Evolutionary conservation across 2,797 vertebrate genomes (phyloP).

Genomic region (Myoxocephalus aenaeus): DNA sequence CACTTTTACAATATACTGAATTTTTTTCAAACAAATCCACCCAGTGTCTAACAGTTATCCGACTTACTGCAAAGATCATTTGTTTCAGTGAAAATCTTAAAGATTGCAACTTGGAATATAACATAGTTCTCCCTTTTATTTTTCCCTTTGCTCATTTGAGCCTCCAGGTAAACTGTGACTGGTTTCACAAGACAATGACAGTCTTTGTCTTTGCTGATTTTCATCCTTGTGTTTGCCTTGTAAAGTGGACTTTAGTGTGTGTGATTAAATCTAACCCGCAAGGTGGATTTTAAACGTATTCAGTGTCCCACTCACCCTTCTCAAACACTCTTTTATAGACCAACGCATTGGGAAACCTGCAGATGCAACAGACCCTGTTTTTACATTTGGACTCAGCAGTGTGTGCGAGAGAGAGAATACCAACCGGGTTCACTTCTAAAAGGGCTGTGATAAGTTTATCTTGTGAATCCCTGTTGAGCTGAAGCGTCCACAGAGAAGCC

Average conservation of each 20-base stretch:
- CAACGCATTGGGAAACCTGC: not conserved
- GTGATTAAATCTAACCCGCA: conserved; percentile 2
- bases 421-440: conserved; percentile 40
- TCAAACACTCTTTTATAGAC: conserved; percentile 31
- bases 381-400: not conserved
- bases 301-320: conserved; percentile 5
- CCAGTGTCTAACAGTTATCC: too few species aligned
- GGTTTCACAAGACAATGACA: not conserved
- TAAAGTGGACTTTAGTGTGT: conserved; percentile 19
- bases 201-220: conserved; percentile 30
- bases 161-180: not conserved
- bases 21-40: too few species aligned
- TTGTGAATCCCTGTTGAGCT: conserved; percentile 54
- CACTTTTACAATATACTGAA: too few species aligned
- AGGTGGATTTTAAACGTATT: conserved; percentile 7
- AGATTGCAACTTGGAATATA: too few species aligned
- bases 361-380: conserved; percentile 3
- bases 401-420: conserved; percentile 8
- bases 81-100: too few species aligned
- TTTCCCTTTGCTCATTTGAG: not conserved
- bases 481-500: conserved; percentile 19
- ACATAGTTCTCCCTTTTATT: too few species aligned
- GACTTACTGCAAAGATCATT: too few species aligned
- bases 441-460: conserved; percentile 57
- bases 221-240: conserved; percentile 47